These are phyloP conservation scores for Cydia splendana DNA, from an alignment of 1,140 invertebrate species.

Conservation along the genomic window DNA sequence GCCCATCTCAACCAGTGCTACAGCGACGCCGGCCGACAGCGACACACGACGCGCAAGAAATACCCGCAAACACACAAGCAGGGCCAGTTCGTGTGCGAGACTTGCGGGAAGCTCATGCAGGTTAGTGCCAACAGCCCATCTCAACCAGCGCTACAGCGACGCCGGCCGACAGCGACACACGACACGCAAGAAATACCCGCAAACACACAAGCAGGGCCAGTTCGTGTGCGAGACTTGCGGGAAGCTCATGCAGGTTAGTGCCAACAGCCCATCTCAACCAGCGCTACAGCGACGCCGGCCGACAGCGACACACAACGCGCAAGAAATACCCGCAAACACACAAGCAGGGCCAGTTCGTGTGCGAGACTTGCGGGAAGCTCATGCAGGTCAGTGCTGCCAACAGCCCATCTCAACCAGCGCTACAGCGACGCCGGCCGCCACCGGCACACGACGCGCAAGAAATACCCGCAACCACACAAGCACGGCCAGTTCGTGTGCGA, in stretches of 20 bases:
- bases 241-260: constrained; percentile 1
- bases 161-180: not conserved
- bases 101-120: constrained; percentile 3
- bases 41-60: not conserved
- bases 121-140: not conserved
- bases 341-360: not conserved
- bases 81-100: constrained; percentile 19
- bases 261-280: not conserved
- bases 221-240: constrained; percentile 19
- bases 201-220: not conserved
- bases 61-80: not conserved
- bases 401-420: too few species aligned
- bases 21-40: not conserved
- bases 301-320: not conserved
- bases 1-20: not conserved
- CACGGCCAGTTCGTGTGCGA: too few species aligned
- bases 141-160: not conserved
- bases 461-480: too few species aligned
- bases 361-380: constrained; percentile 5
- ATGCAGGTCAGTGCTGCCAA: too few species aligned
- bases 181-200: not conserved
- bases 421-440: too few species aligned
- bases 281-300: not conserved
- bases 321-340: not conserved
- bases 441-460: too few species aligned